Evolutionary conservation across 2,113 vertebrate genomes (phyloP).

Genomic region (Climacteris rufus): DNA sequence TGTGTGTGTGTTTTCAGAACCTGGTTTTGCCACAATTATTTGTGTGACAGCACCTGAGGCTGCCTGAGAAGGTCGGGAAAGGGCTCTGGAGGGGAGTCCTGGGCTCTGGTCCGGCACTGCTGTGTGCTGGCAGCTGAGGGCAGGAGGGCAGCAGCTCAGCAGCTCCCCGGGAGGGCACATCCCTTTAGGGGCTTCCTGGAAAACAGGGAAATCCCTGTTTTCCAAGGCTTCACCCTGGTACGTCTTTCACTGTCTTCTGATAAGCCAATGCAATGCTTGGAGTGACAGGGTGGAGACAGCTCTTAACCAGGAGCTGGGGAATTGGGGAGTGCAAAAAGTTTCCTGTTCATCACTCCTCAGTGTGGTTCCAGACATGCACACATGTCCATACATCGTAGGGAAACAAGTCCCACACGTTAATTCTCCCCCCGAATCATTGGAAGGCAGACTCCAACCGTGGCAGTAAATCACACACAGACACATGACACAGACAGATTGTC

Average conservation of each 20-base stretch:
- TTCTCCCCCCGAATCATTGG: background rate
- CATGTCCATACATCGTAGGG: rapidly evolving
- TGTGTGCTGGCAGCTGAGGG: background rate
- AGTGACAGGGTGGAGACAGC: background rate
- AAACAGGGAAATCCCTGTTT: background rate
- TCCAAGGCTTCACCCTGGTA: rapidly evolving
- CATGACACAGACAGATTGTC: background rate
- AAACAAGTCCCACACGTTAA: background rate
- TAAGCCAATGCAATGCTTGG: background rate
- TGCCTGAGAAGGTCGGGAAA: background rate
- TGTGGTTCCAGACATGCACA: background rate
- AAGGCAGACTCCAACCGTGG: background rate
- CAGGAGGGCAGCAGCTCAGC: background rate
- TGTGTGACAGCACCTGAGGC: background rate
- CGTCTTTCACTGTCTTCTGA: background rate
- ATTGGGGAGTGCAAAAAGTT: background rate
- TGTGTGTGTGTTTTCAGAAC: background rate
- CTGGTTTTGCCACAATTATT: background rate
- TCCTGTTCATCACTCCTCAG: background rate
- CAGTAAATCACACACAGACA: background rate
- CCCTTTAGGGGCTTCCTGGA: background rate
- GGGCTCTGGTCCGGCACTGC: rapidly evolving
- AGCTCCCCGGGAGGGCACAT: background rate
- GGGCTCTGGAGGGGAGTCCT: background rate
- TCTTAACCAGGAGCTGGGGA: background rate